Base-by-base conservation (phyloP, 1,140 invertebrate genomes). In the Neodiprion lecontei region DNA sequence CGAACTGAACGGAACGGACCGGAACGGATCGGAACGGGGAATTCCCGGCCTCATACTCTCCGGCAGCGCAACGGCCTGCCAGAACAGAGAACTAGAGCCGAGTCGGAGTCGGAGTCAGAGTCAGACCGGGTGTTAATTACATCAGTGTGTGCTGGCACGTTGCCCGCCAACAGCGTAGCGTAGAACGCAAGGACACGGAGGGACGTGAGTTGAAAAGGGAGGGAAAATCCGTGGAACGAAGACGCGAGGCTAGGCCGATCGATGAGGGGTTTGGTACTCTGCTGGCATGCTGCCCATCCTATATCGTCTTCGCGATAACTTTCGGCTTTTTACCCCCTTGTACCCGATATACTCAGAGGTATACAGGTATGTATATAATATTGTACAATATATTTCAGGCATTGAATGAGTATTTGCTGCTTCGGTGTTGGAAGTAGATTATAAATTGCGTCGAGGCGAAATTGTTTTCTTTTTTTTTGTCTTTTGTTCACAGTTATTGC, bases 91-190 rank as follows among this genome's bases (percentile, higher is more conserved):
- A 61, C 11, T 61, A 61, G 53, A 61, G 53, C n/a, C 53, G 53
- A 61, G 53, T 61, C 53, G 7, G 53, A 61, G 53, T 61, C 23
- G 47, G 70, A 78, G 76, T 77, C 75, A 69, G 74, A 75, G 73
- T 77, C 80, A 81, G 74, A 72, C 70, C 40, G 77, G 78, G 80
- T 82, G 82, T 83, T 84, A 84, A 84, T 82, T 83, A 84, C 78
- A 82, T 82, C 79, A 79, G 77, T 80, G 78, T 83, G 75, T 79
- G 74, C 76, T 83, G 80, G 82, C 81, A 80, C 73, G 75, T 79
- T 81, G 82, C 82, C 80, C 79, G 17, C 47, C 73, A 14, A 61
- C 67, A 65, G 49, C 7, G 72, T 23, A 76, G 40, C 53, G 10
- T 67, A 65, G 67, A 67, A 14, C 21, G 69, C 70, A 69, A 61